These are phyloP conservation scores for Patagioenas fasciata DNA, from an alignment of 2,113 vertebrate genomes.

Conservation along the genomic window DNA sequence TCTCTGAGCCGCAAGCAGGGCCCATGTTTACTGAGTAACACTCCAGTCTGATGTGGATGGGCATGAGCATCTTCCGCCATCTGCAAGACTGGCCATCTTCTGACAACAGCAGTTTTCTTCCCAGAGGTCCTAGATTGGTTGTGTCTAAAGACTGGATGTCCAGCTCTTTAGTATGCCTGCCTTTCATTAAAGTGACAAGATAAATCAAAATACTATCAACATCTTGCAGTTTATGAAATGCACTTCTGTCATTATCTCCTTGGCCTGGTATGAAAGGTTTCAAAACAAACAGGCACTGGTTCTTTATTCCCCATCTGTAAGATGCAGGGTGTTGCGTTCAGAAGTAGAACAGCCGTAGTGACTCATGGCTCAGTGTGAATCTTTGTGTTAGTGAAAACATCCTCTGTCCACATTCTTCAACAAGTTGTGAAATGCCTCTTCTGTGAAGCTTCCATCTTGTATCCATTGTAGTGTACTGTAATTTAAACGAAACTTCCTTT, in stretches of 20 bases:
- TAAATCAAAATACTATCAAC: accelerated
- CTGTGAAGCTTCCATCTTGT: neutral
- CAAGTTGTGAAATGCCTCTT: neutral
- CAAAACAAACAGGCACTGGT: neutral
- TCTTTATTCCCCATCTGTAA: neutral
- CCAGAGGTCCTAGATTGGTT: neutral
- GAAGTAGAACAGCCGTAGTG: neutral
- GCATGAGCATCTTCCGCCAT: neutral
- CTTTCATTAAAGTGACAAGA: neutral
- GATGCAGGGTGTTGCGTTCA: neutral
- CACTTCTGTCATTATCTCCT: neutral
- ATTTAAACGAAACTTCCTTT: neutral
- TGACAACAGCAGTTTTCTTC: neutral
- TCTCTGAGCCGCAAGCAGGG: neutral
- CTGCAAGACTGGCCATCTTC: neutral
- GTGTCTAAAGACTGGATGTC: neutral
- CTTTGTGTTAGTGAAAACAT: neutral
- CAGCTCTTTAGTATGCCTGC: neutral
- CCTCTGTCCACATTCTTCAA: neutral
- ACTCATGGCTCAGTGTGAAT: neutral
- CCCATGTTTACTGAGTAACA: neutral
- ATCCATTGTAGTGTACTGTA: neutral
- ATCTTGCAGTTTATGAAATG: neutral
- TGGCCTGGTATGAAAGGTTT: neutral
- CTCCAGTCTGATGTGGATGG: neutral